Base-by-base conservation (phyloP, 2,888 invertebrate genomes). In the Nyleta sp. region DNA sequence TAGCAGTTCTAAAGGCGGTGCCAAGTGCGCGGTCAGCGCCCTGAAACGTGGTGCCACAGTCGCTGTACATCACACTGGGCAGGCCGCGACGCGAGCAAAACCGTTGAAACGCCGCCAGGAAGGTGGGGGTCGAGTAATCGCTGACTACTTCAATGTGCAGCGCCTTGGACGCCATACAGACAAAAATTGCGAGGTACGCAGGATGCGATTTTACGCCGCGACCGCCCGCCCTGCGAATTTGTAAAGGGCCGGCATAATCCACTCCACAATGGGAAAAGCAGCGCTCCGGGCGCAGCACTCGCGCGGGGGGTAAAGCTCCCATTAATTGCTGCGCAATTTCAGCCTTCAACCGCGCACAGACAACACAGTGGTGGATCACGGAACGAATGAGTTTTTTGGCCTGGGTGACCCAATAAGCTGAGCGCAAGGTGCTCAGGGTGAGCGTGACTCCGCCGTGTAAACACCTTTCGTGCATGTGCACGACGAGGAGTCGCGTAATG, bases 1-100 rank as follows among this genome's bases (percentile, higher is more conserved):
- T 24, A 5, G 24, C 24, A 5, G 24, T 7, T 7, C 24, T 24
- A 24, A 40, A 40, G 4, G 40, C 4, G 2, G 2, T 5, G 2
- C 2, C 1, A 2, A 40, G 15, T 13, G 6, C 40, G 10, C 3
- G 15, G 20, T 53, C 38, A 11, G 87, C 86, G 8, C 84, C 84
- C 2, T 82, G 55, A 57, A 87, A 87, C 35, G 82, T 86, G 2
- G 83, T 84, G 1, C 86, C 86, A 28, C 81, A 80, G 48, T 88
- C 87, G 55, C 82, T 84, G 50, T 80, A 65, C n/a, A 83, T 52
- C 7, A 67, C 48, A 2, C 20, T 18, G 7, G 80, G 78, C 7
- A 52, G 18, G 8, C 52, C 52, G 1, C 18, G 31, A 8, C 52
- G 13, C 6, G 52, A 7, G 13, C 13, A 13, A 15, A 40, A 40